Conservation (phyloP, 2,113 vertebrate species). For the Gobius niger region DNA sequence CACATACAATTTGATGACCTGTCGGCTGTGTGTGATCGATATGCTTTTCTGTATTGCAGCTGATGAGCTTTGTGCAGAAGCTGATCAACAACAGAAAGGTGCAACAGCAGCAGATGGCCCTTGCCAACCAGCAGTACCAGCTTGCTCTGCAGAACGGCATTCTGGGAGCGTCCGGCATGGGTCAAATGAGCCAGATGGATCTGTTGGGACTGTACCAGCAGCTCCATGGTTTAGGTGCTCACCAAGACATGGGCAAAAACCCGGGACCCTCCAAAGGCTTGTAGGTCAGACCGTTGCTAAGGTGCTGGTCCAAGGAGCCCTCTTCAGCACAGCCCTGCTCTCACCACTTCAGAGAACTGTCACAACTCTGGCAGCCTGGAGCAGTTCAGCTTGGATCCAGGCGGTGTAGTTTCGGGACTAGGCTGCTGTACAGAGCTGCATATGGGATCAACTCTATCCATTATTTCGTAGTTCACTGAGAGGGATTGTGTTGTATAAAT, state of each 20-base stretch:
- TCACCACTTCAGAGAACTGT: slow-evolving; percentile 19
- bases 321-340: slow-evolving; percentile 13
- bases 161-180: slow-evolving; percentile 69
- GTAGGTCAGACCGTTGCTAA: slow-evolving; percentile 58
- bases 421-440: slow-evolving; percentile 43
- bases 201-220: slow-evolving; percentile 94
- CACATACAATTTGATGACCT: not conserved
- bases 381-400: slow-evolving; percentile 10
- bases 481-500: slow-evolving; percentile 61
- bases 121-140: slow-evolving; percentile 84
- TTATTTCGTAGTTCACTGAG: slow-evolving; percentile 53
- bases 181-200: slow-evolving; percentile 87
- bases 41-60: slow-evolving; percentile 65
- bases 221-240: slow-evolving; percentile 79
- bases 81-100: slow-evolving; percentile 93
- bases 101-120: slow-evolving; percentile 93
- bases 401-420: slow-evolving; percentile 32
- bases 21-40: not conserved
- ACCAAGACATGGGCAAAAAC: slow-evolving; percentile 85
- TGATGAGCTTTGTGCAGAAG: slow-evolving; percentile 95
- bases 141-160: slow-evolving; percentile 87
- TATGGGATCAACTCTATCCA: slow-evolving; percentile 44
- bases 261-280: slow-evolving; percentile 93
- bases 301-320: slow-evolving; percentile 40
- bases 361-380: slow-evolving; percentile 23